Evolutionary conservation across 2,113 vertebrate species (phyloP), one percentile per base, ranked within the genome.

Genomic region (Hippopotamus amphibius): DNA sequence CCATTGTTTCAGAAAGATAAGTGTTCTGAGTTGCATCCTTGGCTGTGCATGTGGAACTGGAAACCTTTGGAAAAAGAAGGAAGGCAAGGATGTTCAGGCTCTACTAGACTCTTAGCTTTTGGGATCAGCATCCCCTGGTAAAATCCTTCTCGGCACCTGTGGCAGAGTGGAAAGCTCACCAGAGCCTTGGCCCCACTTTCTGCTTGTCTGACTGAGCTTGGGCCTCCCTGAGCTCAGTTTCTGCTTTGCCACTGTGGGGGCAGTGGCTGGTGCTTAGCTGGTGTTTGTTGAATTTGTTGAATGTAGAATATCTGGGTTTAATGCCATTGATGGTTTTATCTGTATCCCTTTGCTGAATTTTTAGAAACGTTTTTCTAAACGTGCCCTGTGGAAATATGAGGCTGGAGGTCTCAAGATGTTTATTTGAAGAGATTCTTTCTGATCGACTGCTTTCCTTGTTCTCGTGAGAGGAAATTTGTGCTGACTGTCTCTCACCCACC

Each of bases 391-490:
- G 55, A 79, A 90, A 55, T 80, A 41, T 12, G 76, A 94, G 19
- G 10, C 66, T 61, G 26, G 81, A 69, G 50, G 61, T 41, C 19
- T 91, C 10, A 48, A 24, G 46, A 12, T 43, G 16, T 77, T 66
- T 66, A n/a, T 76, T 81, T 83, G 86, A 61, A 82, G 65, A 88
- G 41, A 41, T 21, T 11, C 28, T 74, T 90, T 97, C 61, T 93
- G 69, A 65, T 24, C 4, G 37, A 59, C 30, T n/a, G 21, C 33
- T 93, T 87, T 74, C 28, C 41, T 84, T 83, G 65, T 79, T 46
- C 43, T 82, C 6, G 24, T 85, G 46, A 53, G 63, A 87, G 22
- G 22, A 72, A 55, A 24, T 14, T 55, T 79, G 46, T 24, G 50
- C 22, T 46, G 61, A 26, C 28, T 74, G 9, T 65, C 30, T 76